Base-by-base conservation (phyloP, 1,140 invertebrate genomes). In the Cyclina sinensis region DNA sequence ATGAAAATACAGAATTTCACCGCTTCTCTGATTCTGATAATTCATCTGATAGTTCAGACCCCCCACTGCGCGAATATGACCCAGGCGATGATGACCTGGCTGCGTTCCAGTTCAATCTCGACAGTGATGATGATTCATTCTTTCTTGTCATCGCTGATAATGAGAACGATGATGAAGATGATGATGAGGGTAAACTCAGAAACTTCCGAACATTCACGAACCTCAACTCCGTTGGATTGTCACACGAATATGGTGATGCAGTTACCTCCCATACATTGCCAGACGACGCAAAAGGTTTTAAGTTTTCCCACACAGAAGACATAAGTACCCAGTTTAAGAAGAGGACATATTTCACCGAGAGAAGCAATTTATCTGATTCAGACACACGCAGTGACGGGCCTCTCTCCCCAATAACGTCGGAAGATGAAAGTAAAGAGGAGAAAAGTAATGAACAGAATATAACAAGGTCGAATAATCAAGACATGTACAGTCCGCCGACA, bases 121-220 rank as follows among this genome's bases (percentile, higher is more conserved):
- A 82, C 27, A 35, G 43, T 30, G 79, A 88, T 39, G 86, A 88
- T 78, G 74, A 78, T 51, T 88, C 86, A 11, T 88, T 88, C 51
- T 88, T 70, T 70, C 48, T 88, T 0, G 37, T 88, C 27, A 59
- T 81, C 37, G 79, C 57, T 24, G 57, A 83, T 27, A 16, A 83
- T 14, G 14, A 37, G 12, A 39, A 83, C 48, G 27, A 32, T 21
- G 27, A 70, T 30, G 39, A 65, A 30, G 37, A 65, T 65, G 48
- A 59, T n/a, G 74, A 88, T 27, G 74, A 87, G 35, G 86, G 86
- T 3, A 81, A 39, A 27, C 39, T 88, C n/a, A 59, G 86, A 35
- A 88, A 88, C 37, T 83, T 88, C 27, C 62, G 81, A 27, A 88
- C 86, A 35, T 82, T 88, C 54, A 82, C 86, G 70, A 88, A 88